phyloP scores from a whole-genome alignment of 2,888 invertebrate genomes.

The Callosobruchus maculatus region DNA sequence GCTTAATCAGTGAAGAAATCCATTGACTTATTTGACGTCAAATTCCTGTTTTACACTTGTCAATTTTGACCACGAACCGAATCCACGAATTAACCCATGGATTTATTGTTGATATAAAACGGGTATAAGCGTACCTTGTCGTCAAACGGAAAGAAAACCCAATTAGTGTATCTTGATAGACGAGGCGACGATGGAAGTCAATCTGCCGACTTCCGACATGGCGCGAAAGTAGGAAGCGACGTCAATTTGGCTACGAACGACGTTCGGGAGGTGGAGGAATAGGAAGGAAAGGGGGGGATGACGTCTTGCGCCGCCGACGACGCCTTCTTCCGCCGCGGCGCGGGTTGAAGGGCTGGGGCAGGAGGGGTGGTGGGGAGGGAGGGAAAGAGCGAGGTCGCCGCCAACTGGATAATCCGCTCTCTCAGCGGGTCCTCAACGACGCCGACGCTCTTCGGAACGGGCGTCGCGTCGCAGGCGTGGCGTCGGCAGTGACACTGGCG shows the following conservation, averaged over 20 bases:
- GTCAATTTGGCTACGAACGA: background rate
- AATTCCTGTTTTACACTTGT: too few relatives aligned
- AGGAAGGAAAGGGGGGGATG: too few relatives aligned
- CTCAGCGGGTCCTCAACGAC: background rate
- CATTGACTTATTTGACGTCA: too few relatives aligned
- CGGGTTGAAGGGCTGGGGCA: background rate
- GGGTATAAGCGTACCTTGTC: background rate
- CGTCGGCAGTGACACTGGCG: slow-evolving; percentile 1
- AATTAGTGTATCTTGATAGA: background rate
- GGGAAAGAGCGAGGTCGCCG: background rate
- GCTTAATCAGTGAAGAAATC: too few relatives aligned
- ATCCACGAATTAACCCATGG: too few relatives aligned
- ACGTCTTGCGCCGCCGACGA: background rate
- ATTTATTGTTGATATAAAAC: too few relatives aligned
- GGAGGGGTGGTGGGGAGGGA: background rate
- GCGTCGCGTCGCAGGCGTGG: slow-evolving; percentile 14
- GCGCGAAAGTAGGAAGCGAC: background rate
- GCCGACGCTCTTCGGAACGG: slow-evolving; percentile 8
- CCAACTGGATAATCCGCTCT: background rate
- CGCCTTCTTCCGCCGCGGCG: background rate
- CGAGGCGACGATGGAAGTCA: background rate
- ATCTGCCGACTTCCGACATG: background rate
- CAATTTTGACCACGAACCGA: too few relatives aligned
- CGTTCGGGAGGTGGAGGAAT: background rate
- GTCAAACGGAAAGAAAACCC: background rate